Percentiles rank a stretch among this genome's conserved stretches.
Evolutionary conservation across 2,113 vertebrate genomes (phyloP).

Genomic region (Halcyon malimbica): DNA sequence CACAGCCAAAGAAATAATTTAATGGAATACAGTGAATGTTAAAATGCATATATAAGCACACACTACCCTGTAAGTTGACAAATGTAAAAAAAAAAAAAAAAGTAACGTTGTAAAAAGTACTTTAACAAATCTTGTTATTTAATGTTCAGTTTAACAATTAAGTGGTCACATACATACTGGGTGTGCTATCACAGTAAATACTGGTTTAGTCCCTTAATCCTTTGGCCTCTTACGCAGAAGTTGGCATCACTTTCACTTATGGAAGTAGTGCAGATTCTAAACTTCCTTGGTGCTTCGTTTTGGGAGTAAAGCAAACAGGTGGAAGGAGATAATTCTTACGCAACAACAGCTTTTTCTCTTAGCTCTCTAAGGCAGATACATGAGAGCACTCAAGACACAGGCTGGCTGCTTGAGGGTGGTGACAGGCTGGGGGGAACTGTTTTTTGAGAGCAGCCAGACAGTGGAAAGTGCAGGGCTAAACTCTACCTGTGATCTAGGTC

Average conservation of each 20-base stretch:
- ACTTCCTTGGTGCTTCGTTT: accelerated
- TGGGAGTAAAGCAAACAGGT: background rate
- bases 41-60: background rate
- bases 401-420: background rate
- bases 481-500: background rate
- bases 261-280: too few species aligned
- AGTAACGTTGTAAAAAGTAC: background rate
- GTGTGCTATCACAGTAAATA: background rate
- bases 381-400: background rate
- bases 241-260: background rate
- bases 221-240: background rate
- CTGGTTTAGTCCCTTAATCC: background rate
- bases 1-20: background rate
- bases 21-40: background rate
- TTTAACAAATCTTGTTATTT: background rate
- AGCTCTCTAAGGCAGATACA: background rate
- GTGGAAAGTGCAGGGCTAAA: background rate
- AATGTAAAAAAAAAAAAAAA: background rate
- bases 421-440: background rate
- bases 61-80: background rate
- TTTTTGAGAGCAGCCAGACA: background rate
- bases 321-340: background rate
- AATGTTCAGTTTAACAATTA: background rate
- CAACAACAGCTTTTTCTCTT: background rate
- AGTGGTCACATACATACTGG: background rate